Evolutionary conservation across 1,140 invertebrate species (phyloP).

Genomic region (Dreissena rostriformis): DNA sequence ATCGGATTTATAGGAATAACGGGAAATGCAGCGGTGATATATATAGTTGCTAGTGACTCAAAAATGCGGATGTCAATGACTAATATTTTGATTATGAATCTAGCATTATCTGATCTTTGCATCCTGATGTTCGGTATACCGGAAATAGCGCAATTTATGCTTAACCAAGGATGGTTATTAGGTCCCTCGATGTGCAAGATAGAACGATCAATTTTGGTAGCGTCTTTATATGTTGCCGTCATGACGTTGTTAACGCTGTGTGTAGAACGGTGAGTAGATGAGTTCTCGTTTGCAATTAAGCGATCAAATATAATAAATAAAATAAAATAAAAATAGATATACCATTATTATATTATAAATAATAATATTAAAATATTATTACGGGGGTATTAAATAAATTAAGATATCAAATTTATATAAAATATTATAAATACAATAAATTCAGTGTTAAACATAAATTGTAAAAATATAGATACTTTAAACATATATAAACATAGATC

Average conservation of each 20-base stretch:
- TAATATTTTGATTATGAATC: slow-evolving; percentile 80
- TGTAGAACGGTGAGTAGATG: slow-evolving; percentile 78
- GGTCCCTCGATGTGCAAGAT: slow-evolving; percentile 73
- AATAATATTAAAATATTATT: too few species aligned
- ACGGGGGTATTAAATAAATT: too few species aligned
- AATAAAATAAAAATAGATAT: too few species aligned
- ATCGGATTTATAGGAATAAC: slow-evolving; percentile 63
- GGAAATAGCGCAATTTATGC: slow-evolving; percentile 79
- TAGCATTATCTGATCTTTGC: slow-evolving; percentile 79
- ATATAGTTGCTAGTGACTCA: slow-evolving; percentile 73
- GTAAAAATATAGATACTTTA: too few species aligned
- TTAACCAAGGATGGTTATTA: slow-evolving; percentile 79
- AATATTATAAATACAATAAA: too few species aligned
- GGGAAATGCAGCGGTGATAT: slow-evolving; percentile 78
- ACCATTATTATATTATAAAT: too few species aligned
- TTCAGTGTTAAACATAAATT: too few species aligned
- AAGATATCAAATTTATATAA: too few species aligned
- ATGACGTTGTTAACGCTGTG: slow-evolving; percentile 78
- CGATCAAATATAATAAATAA: too few species aligned
- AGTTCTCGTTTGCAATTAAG: too few species aligned
- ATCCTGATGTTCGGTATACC: slow-evolving; percentile 79
- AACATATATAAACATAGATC: too few species aligned
- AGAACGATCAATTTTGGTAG: slow-evolving; percentile 74
- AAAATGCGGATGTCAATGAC: slow-evolving; percentile 79
- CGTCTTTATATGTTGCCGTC: slow-evolving; percentile 78